Evolutionary conservation across 2,797 vertebrate species (phyloP), one percentile per base, ranked within the genome.

Genomic region (Vultur gryphus): DNA sequence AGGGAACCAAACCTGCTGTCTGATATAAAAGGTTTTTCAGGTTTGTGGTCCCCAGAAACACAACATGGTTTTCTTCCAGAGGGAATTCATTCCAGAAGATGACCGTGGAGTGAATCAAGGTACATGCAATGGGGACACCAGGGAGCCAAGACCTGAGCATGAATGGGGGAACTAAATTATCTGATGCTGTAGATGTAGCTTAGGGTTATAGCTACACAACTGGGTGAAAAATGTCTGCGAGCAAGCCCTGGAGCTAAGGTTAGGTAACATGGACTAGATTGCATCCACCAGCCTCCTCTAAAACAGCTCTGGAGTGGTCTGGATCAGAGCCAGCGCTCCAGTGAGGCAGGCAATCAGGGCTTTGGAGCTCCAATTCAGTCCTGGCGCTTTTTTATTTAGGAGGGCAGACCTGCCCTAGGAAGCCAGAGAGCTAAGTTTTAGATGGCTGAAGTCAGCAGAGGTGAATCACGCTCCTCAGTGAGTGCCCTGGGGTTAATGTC

Each of bases 401-500:
- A 64, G 31, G 6, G 2, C 13, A 84, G 14, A 33, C 33, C 17
- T 71, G 6, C 23, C 18, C 24, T 82, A 54, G 41, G 43, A 65
- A 65, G 19, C 9, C 62, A 72, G 33, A 58, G 14, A 72, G 16
- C 12, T 67, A 46, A 24, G 24, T 69, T 71, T 69, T 39, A 21
- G n/a, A 5, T 35, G 33, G 13, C 49, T 70, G 51, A 86, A 61
- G 33, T 65, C 51, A 76, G 46, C 24, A 54, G 70, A 78, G 14
- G 20, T 61, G 84, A 65, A 48, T 67, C 19, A 10, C 2, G 2
- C 28, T 57, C 46, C n/a, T 10, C 35, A 62, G 4, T 14, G 48
- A 52, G 33, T 44, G 51, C 0, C 0, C 11, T 49, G 28, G 5
- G 6, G 10, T 65, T 75, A 54, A 33, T 4, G 4, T 54, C 35